Conservation (phyloP, 2,113 vertebrate genomes). For the Telmatochromis brichardi region DNA sequence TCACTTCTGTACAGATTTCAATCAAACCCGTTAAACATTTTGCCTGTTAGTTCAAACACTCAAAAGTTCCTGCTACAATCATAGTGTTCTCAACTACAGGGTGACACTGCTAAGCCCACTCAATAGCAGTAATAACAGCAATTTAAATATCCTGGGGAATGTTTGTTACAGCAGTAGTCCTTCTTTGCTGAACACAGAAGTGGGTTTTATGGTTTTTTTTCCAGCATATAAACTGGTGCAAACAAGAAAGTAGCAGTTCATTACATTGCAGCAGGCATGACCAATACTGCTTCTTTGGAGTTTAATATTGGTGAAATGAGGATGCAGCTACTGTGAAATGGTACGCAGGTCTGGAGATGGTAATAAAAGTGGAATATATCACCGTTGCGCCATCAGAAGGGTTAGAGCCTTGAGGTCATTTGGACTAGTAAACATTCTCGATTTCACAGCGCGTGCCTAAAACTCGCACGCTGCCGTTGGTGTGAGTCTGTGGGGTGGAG, state of each 20-base stretch:
- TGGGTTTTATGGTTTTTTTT: neutral
- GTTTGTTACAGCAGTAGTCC: neutral
- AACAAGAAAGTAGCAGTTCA: neutral
- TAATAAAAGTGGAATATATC: conserved; percentile 61
- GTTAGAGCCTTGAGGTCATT: conserved; percentile 56
- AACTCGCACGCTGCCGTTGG: conserved; percentile 52
- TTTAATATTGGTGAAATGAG: conserved; percentile 30
- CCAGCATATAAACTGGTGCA: neutral
- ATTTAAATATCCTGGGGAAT: conserved; percentile 8
- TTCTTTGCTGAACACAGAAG: neutral
- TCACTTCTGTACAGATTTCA: neutral
- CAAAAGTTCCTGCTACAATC: neutral
- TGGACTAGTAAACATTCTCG: conserved; percentile 52
- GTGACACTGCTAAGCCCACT: neutral
- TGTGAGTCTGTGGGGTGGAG: conserved; percentile 43
- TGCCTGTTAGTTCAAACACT: neutral
- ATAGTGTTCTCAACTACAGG: neutral
- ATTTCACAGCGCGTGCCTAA: conserved; percentile 67
- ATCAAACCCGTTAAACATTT: neutral
- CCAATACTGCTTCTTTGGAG: conserved; percentile 3
- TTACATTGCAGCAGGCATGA: conserved; percentile 13
- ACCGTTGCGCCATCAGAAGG: conserved; percentile 40
- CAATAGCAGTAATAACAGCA: neutral
- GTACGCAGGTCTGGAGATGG: conserved; percentile 10
- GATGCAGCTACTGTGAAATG: conserved; percentile 31